Conservation (phyloP, 2,113 vertebrate species). For the Oplegnathus fasciatus region DNA sequence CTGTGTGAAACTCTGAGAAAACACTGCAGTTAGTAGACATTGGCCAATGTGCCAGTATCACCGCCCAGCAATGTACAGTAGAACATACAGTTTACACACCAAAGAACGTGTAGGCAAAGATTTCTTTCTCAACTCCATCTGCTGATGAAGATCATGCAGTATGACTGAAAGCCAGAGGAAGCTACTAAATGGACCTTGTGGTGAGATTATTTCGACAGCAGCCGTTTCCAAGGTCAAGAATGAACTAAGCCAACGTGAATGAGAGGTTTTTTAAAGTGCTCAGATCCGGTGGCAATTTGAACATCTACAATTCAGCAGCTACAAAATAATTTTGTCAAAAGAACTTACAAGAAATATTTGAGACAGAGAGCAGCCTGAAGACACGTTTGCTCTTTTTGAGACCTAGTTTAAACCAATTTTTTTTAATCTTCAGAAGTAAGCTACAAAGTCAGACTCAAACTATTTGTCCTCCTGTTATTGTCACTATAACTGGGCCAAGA, state of each 20-base stretch:
- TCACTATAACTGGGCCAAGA: conserved; percentile 6
- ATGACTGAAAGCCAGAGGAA: no score
- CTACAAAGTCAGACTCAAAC: background rate
- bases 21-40: background rate
- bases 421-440: background rate
- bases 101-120: background rate
- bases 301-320: background rate
- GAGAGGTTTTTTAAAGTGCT: no score
- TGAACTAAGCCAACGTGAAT: no score
- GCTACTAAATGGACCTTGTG: no score
- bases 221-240: no score
- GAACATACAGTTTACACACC: background rate
- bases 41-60: background rate
- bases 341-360: background rate
- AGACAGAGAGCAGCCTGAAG: background rate
- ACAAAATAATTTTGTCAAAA: background rate
- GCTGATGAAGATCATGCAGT: background rate
- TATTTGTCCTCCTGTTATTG: background rate
- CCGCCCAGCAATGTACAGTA: background rate
- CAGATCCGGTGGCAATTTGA: no score
- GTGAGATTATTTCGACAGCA: no score
- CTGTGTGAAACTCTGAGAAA: background rate
- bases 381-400: background rate
- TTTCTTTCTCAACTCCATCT: background rate
- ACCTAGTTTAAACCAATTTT: background rate